These are phyloP conservation scores for Rhyacophila brunnea DNA, from an alignment of 1,140 invertebrate species.

Conservation along the genomic window DNA sequence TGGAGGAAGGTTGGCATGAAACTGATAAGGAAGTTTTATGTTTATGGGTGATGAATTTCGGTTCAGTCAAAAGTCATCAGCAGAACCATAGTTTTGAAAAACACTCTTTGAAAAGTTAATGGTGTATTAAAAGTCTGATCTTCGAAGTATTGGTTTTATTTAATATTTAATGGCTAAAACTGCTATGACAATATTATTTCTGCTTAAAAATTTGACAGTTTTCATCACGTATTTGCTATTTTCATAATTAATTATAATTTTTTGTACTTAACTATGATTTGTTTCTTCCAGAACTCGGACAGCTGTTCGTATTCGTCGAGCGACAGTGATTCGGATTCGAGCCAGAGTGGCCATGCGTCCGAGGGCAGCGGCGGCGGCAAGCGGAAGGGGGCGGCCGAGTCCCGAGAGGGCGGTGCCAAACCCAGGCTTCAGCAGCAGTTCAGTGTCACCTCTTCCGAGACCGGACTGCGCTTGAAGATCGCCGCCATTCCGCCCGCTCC, in stretches of 20 bases:
- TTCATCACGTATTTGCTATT: no score
- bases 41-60: no score
- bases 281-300: conserved; percentile 25
- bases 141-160: no score
- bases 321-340: conserved; percentile 29
- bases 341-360: conserved; percentile 19
- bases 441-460: conserved; percentile 33
- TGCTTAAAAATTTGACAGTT: no score
- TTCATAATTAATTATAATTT: background rate
- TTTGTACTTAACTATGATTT: conserved; percentile 4
- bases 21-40: no score
- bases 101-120: no score
- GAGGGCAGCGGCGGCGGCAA: conserved; percentile 5
- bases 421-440: conserved; percentile 30
- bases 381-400: conserved; percentile 5
- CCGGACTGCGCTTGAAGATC: conserved; percentile 30
- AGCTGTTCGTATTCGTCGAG: conserved; percentile 26
- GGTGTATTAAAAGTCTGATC: no score
- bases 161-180: no score
- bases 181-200: no score
- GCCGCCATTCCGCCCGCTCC: conserved; percentile 28
- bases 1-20: no score
- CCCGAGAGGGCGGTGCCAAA: conserved; percentile 5
- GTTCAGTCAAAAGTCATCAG: no score
- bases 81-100: no score